Evolutionary conservation across 92 coral and sea anemone species (phyloP), one percentile per base, ranked within the genome.

Genomic region (Epizoanthus rinbou): DNA sequence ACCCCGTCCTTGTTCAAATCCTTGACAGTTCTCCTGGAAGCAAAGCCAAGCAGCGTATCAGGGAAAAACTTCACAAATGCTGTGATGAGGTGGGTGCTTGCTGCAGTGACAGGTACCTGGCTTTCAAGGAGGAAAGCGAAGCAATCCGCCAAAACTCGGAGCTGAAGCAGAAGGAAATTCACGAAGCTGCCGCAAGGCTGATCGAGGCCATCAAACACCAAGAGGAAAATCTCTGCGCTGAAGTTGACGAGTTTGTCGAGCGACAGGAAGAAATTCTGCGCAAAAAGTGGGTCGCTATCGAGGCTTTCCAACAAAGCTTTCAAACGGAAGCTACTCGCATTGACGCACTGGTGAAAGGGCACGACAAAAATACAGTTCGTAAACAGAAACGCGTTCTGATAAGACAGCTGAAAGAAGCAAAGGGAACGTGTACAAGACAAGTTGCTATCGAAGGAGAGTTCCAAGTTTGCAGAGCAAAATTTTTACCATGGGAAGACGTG

Each of bases 91-190:
- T 78, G 19, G 82, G 25, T 57, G 16, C n/a, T 63, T 78, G 45
- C 35, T 78, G 82, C 47, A 37, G 13, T 39, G 72, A 78, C 72
- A 78, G 82, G 82, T 78, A 78, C 82, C 82, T 60, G 82, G 82
- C 82, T 39, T 78, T 78, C 82, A 78, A 78, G 25, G 39, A 21
- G 52, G 82, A 78, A 63, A 78, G 82, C 71, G 82, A 62, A 78
- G 50, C 71, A 39, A 63, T 78, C 24, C 82, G 82, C 58, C 57
- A 78, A 78, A 78, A 78, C 39, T 78, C 82, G 8, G 58, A 23
- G 37, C 71, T 17, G 71, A 78, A 35, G 41, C 69, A 78, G 57
- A 78, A 63, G 62, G 82, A 78, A 78, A 78, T 78, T 23, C 82
- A 78, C 39, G 57, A 78, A 78, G 72, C 82, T 0, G 82, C 82